Evolutionary conservation across 2,888 invertebrate genomes (phyloP), one percentile per base, ranked within the genome.

Genomic region (Liodrosophila aerea): DNA sequence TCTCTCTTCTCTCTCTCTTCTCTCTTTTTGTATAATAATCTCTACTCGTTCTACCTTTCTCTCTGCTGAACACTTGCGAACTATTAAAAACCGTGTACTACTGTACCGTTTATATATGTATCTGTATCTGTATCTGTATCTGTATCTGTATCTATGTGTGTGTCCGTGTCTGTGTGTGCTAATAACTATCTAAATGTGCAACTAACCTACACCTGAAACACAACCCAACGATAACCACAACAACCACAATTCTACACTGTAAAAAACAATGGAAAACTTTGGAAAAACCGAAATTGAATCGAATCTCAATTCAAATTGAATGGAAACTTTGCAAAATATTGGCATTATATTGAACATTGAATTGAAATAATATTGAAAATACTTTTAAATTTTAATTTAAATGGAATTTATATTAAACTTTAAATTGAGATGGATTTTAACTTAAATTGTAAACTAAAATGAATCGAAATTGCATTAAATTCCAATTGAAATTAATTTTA

Each of bases 1-100:
- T 85, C 62, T 86, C 73, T 80, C 64, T 82, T 71, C 36, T 69
- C 47, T 64, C 50, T 54, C 41, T 69, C 45, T 66, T 64, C 37
- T 67, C 36, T 71, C 47, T 66, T 56, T 59, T 58, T 61, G 60
- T 62, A 64, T 45, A 68, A 76, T 68, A 67, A 64, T n/a, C n/a
- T n/a, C n/a, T 22, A 22, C 62, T 64, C 47, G 67, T 37, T 40
- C 36, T 58, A 22, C 22, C 22, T 56, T 46, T 46, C 50, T 52
- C 39, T 37, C 29, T 58, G 62, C 60, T 37, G 50, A 70, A 56
- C 15, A 53, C 30, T 52, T 64, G 69, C 53, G 57, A 41, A 45
- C 46, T 13, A 18, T 30, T 27, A n/a, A 45, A 18, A 36, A 40
- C 54, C 45, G 56, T 33, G 33, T 33, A 37, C 12, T 33, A 15